Conservation (phyloP, 1,140 invertebrate genomes). For the Cyclina sinensis region DNA sequence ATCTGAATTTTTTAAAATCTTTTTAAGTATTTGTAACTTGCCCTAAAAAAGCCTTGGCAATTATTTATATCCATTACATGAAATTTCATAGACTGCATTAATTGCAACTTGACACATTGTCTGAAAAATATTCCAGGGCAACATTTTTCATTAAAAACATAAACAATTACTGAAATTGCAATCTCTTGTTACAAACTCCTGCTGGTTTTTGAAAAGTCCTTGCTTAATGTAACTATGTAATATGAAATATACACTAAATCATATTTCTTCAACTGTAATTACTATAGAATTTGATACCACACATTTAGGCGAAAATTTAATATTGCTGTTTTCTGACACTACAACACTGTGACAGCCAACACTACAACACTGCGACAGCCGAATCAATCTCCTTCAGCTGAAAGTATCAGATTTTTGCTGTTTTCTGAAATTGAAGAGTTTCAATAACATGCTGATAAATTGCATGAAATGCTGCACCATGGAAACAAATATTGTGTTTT, state of each 20-base stretch:
- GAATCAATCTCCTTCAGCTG: slow-evolving; percentile 30
- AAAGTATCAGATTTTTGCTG: slow-evolving; percentile 30
- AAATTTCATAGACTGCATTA: not conserved
- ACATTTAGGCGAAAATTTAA: slow-evolving; percentile 14
- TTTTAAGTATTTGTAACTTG: too few relatives aligned
- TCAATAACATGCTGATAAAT: slow-evolving; percentile 26
- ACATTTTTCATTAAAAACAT: slow-evolving; percentile 25
- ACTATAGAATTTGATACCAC: slow-evolving; percentile 42
- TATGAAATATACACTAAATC: slow-evolving; percentile 28
- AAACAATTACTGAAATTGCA: not conserved
- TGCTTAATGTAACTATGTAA: not conserved
- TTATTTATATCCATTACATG: too few relatives aligned
- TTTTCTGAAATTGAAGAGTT: slow-evolving; percentile 14
- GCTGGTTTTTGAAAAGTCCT: slow-evolving; percentile 19
- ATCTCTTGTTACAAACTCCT: slow-evolving; percentile 20
- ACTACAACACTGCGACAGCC: not conserved
- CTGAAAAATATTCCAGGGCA: not conserved
- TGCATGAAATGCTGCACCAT: slow-evolving; percentile 24
- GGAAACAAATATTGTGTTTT: not conserved
- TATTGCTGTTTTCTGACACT: not conserved
- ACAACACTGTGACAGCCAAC: not conserved
- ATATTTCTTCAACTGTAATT: slow-evolving; percentile 6
- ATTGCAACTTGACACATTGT: not conserved
- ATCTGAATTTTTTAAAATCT: too few relatives aligned
- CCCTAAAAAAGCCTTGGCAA: too few relatives aligned